Base-by-base conservation (phyloP, 92 coral and sea anemone species). In the Pocillopora grandis region DNA sequence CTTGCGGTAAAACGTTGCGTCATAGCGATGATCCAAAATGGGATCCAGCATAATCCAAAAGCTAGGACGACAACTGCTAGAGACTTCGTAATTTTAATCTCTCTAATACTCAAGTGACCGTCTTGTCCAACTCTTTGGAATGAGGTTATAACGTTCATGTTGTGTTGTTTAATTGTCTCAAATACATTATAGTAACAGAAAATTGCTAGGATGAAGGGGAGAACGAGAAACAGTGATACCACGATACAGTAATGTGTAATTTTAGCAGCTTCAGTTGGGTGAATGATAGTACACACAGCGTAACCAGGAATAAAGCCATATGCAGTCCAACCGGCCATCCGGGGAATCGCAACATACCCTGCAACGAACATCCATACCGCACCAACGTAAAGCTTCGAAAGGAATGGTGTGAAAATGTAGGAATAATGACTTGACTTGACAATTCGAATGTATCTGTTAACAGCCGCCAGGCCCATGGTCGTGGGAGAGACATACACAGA, bases 401-500 rank as follows among this genome's bases (percentile, higher is more conserved):
- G 72, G 62, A 73, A 19, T 7, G 77, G 77, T 12, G 77, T 48
- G 36, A 77, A 77, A 16, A 77, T 36, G 37, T 48, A 48, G 3
- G 20, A 42, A 62, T 77, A 77, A 19, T 13, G 0, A 48, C 10
- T 21, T 33, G 81, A 12, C 69, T 77, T 77, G 21, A 77, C 81
- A 12, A 77, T 77, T 35, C 81, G 66, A 36, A 77, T 62, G 10
- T 77, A 77, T 31, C 81, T 77, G 81, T 77, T 77, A 20, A 77
- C 14, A 11, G 81, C 81, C 27, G 81, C 69, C 69, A 77, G 20
- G 31, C 66, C 81, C 69, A 77, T 77, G 14, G 81, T 77, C 5
- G 81, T 16, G 10, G 81, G 81, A 10, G 81, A 77, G 67, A 77
- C 81, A 23, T 77, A 77, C 35, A 77, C 69, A n/a, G 69, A 58